Evolutionary conservation across 1,140 invertebrate species (phyloP).

Genomic region (Zaprionus tsacasi): DNA sequence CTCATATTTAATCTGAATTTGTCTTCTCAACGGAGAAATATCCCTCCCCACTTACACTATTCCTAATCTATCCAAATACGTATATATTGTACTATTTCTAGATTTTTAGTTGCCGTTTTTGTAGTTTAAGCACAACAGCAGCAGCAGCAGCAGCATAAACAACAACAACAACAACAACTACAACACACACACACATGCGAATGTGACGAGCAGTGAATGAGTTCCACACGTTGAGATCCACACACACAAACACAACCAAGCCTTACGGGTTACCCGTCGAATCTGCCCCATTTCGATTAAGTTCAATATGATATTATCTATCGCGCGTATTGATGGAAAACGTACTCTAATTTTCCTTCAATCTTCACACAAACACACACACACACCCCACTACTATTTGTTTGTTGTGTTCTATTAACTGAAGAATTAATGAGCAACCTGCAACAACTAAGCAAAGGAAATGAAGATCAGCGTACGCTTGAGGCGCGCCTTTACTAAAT

Average conservation of each 20-base stretch:
- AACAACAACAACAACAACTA: constrained; percentile 16
- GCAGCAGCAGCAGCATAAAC: constrained; percentile 24
- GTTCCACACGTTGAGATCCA: constrained; percentile 51
- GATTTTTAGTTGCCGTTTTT: constrained; percentile 64
- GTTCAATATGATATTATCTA: constrained; percentile 70
- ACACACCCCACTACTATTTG: constrained; percentile 8
- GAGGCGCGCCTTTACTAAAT: constrained; percentile 69
- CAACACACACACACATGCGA: constrained; percentile 41
- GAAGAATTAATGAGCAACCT: constrained; percentile 26
- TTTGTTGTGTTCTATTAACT: constrained; percentile 43
- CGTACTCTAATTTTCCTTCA: constrained; percentile 19
- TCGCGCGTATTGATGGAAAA: constrained; percentile 29
- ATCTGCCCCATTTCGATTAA: constrained; percentile 57
- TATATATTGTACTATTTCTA: constrained; percentile 71
- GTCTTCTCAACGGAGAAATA: constrained; percentile 11
- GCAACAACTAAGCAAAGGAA: constrained; percentile 33
- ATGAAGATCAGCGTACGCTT: constrained; percentile 53
- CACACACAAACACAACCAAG: constrained; percentile 33
- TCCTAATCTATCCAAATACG: constrained; percentile 55
- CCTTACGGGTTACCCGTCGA: constrained; percentile 58
- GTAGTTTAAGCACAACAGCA: constrained; percentile 37
- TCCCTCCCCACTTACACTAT: constrained; percentile 6
- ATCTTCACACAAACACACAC: neutral
- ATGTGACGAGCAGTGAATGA: constrained; percentile 33
- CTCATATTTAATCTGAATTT: constrained; percentile 41